A percentile compares a stretch with the other conserved stretches of the same genome.
Conservation (phyloP, 2,797 vertebrate species). For the Octomys mimax region DNA sequence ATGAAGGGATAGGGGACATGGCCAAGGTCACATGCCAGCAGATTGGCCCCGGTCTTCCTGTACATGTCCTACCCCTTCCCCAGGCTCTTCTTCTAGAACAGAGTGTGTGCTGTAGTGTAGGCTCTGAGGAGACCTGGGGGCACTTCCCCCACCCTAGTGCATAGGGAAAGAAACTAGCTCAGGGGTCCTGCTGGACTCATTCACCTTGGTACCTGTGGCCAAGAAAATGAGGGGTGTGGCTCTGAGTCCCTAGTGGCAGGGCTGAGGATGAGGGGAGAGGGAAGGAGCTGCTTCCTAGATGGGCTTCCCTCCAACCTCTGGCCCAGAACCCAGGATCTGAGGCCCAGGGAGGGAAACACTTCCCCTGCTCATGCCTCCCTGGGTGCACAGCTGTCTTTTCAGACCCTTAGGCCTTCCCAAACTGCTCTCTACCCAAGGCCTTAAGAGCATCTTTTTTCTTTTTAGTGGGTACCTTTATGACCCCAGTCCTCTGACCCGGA, state of each 20-base stretch:
- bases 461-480: not conserved
- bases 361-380: not conserved
- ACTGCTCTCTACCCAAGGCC: not conserved
- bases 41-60: not conserved
- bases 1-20: constrained; percentile 35
- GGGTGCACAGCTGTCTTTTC: not conserved
- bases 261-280: not conserved
- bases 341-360: not conserved
- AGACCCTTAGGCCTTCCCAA: not conserved
- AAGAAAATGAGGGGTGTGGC: not conserved
- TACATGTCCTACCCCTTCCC: not conserved
- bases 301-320: not conserved
- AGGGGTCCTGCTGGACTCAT: not conserved
- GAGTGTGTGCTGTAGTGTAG: too few species aligned
- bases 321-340: not conserved
- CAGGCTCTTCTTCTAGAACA: not conserved
- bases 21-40: constrained; percentile 63
- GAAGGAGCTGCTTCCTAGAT: not conserved
- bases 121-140: not conserved
- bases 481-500: not conserved
- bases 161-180: not conserved
- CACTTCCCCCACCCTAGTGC: not conserved
- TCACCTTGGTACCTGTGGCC: not conserved
- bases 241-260: not conserved
- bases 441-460: not conserved